Conservation (phyloP, 2,113 vertebrate species). For the Myxocyprinus asiaticus region DNA sequence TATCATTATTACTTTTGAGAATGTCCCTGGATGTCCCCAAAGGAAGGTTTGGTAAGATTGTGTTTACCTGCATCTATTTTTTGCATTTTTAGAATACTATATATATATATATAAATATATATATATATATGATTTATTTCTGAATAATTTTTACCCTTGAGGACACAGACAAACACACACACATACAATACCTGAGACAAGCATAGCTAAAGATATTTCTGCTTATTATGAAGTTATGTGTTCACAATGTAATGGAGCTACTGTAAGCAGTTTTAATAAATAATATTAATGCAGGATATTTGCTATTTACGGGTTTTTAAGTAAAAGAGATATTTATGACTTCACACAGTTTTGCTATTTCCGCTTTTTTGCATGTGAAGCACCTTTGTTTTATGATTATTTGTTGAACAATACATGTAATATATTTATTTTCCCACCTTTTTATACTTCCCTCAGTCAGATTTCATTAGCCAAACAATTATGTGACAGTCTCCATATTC, state of each 20-base stretch:
- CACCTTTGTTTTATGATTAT: background rate
- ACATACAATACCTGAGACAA: conserved; percentile 1
- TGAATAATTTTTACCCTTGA: background rate
- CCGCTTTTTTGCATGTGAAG: background rate
- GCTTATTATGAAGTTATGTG: background rate
- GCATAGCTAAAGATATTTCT: background rate
- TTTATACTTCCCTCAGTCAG: background rate
- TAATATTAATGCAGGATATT: background rate
- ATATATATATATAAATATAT: too few species aligned
- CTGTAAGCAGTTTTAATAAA: background rate
- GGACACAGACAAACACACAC: conserved; percentile 1
- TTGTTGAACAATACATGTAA: background rate
- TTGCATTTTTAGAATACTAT: too few species aligned
- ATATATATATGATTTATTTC: too few species aligned
- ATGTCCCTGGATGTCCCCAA: too few species aligned
- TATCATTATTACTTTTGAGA: too few species aligned
- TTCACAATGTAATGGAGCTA: background rate
- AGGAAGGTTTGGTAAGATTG: too few species aligned
- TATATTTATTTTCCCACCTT: background rate
- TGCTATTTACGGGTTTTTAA: background rate
- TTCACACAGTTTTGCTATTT: background rate
- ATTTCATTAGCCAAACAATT: background rate
- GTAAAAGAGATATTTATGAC: background rate
- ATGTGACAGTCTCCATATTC: background rate
- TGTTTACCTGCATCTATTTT: too few species aligned